A percentile compares a stretch with the other conserved stretches of the same genome.
Conservation (phyloP, 1,140 invertebrate genomes). For the Temnothorax curvispinosus region DNA sequence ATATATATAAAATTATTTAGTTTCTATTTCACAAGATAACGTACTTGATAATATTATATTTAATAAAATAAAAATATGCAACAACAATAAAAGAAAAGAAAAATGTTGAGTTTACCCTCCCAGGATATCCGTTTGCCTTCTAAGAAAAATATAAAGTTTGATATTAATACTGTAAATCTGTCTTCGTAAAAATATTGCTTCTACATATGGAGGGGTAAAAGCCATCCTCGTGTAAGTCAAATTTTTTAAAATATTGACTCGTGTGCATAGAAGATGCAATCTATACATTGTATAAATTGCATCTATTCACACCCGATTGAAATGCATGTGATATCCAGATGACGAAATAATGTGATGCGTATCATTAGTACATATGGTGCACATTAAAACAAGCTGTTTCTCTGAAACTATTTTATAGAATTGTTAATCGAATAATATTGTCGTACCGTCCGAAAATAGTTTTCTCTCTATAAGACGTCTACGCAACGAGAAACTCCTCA, state of each 20-base stretch:
- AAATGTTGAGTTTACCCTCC: slow-evolving; percentile 70
- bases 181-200: background rate
- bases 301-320: background rate
- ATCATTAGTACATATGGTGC: slow-evolving; percentile 63
- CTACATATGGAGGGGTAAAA: background rate
- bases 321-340: slow-evolving; percentile 24
- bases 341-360: slow-evolving; percentile 48
- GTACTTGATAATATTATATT: slow-evolving; percentile 26
- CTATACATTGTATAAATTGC: too few species aligned
- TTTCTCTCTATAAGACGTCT: slow-evolving; percentile 80
- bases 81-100: slow-evolving; percentile 64
- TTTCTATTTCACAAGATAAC: slow-evolving; percentile 21
- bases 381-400: slow-evolving; percentile 69
- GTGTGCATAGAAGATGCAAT: too few species aligned
- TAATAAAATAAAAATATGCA: slow-evolving; percentile 32
- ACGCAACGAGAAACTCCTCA: slow-evolving; percentile 79
- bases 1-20: slow-evolving; percentile 8
- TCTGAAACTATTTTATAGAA: slow-evolving; percentile 60
- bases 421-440: slow-evolving; percentile 67
- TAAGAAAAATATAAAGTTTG: background rate
- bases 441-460: slow-evolving; percentile 82
- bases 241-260: too few species aligned
- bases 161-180: background rate
- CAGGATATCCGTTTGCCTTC: slow-evolving; percentile 38
- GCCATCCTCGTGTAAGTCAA: too few species aligned